These are phyloP conservation scores for Drosophila punjabiensis DNA, from an alignment of 1,140 invertebrate genomes.

Conservation along the genomic window DNA sequence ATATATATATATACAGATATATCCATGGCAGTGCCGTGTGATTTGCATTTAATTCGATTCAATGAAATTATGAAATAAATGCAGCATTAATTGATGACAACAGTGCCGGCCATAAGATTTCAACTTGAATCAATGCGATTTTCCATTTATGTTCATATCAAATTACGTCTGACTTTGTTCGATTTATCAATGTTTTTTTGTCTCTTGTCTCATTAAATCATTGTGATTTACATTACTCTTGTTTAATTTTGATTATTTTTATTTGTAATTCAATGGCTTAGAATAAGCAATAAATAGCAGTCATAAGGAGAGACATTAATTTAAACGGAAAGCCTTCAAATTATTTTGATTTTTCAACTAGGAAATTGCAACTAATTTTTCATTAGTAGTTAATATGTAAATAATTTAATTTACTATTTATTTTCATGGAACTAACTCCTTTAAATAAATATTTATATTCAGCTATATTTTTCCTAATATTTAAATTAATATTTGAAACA, in stretches of 20 bases:
- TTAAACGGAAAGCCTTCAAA: no score
- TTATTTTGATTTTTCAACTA: not conserved
- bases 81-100: conserved; percentile 4
- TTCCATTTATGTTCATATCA: not conserved
- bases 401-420: not conserved
- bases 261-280: not conserved
- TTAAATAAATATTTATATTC: not conserved
- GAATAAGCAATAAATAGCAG: not conserved
- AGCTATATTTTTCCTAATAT: not conserved
- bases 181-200: not conserved
- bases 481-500: not conserved
- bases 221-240: not conserved
- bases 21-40: conserved; percentile 4
- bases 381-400: not conserved
- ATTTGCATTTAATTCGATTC: conserved; percentile 28
- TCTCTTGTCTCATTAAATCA: not conserved
- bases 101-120: not conserved
- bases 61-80: conserved; percentile 17
- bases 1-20: not conserved
- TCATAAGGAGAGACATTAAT: not conserved
- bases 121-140: not conserved
- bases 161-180: not conserved
- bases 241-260: not conserved
- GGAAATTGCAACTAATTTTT: not conserved
- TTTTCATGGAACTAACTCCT: not conserved